A percentile compares a stretch with the other conserved stretches of the same genome.
phyloP scores from a whole-genome alignment of 2,797 vertebrate genomes.

The Sebastes nivosus region DNA sequence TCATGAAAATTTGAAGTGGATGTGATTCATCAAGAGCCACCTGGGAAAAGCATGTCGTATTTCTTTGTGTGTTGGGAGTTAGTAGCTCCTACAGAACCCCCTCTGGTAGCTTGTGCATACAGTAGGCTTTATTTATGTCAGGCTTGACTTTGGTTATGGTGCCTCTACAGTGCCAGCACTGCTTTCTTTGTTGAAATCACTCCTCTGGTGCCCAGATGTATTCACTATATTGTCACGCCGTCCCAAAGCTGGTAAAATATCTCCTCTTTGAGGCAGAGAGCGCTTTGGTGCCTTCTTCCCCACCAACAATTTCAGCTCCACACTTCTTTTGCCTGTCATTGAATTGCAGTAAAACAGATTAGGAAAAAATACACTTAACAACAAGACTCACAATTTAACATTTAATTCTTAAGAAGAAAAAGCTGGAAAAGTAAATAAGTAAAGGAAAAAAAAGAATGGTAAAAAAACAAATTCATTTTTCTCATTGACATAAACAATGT shows the following conservation, averaged over 20 bases:
- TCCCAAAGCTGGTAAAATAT: constrained; percentile 20
- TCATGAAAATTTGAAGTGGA: not conserved
- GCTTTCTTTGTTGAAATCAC: constrained; percentile 10
- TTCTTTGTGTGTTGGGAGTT: constrained; percentile 9
- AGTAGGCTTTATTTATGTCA: constrained; percentile 12
- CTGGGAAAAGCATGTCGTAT: not conserved
- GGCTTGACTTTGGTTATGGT: constrained; percentile 16
- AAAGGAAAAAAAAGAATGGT: too few species aligned
- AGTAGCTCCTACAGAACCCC: constrained; percentile 2
- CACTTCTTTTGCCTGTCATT: not conserved
- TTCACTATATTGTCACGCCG: not conserved
- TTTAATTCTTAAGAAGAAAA: not conserved
- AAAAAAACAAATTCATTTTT: not conserved
- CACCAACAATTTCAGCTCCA: not conserved
- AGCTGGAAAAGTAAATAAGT: not conserved
- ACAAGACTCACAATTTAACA: not conserved
- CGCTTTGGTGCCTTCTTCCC: constrained; percentile 24
- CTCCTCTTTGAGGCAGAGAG: constrained; percentile 16
- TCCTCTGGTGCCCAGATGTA: constrained; percentile 24
- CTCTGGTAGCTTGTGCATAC: not conserved
- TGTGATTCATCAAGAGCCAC: constrained; percentile 2
- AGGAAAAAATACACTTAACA: not conserved
- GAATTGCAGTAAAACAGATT: constrained; percentile 7
- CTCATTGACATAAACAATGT: not conserved
- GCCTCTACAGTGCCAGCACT: not conserved